Evolutionary conservation across 2,113 vertebrate genomes (phyloP), one percentile per base, ranked within the genome.

Genomic region (Plotosus lineatus): DNA sequence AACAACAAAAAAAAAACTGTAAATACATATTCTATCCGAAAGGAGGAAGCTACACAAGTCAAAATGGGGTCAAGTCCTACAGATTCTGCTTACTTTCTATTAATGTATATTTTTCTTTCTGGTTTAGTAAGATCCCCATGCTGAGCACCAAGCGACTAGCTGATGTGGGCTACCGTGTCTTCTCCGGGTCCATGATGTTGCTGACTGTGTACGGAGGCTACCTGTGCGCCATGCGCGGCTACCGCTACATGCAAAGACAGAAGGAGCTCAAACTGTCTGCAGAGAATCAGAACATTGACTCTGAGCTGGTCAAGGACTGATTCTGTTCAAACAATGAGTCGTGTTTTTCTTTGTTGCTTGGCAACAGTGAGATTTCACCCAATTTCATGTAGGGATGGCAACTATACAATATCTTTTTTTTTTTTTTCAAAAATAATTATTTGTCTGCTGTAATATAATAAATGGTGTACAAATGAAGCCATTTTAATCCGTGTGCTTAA

Each of bases 171-270:
- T 99, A 99, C 83, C 94, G 93, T 85, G 78, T 94, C 0, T 95
- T 99, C 84, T 95, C 97, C 0, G 83, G 91, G 1, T 96, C 97
- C 26, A 98, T 99, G 97, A 92, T 96, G 91, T 87, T 98, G 69
- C 92, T 99, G 81, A 97, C 97, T 0, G 9, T 91, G 3, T 98
- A 98, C 0, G 96, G 93, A 2, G 95, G 95, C 2, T 97, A 94
- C 91, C 90, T 99, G 81, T 97, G 96, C 82, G 87, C 73, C 0
- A 2, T 90, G 56, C 92, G 95, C 0, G 94, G 83, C 0, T 94
- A 97, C 78, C 90, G 80, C 1, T 93, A 87, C 82, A 77, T 94
- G 58, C 77, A 94, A 82, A 89, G 0, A 2, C 90, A 92, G 33
- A 91, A 90, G 0, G 23, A 91, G 48, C 88, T 91, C 19, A 87